Conservation (phyloP, 2,113 vertebrate species). For the Atlantisia rogersi region DNA sequence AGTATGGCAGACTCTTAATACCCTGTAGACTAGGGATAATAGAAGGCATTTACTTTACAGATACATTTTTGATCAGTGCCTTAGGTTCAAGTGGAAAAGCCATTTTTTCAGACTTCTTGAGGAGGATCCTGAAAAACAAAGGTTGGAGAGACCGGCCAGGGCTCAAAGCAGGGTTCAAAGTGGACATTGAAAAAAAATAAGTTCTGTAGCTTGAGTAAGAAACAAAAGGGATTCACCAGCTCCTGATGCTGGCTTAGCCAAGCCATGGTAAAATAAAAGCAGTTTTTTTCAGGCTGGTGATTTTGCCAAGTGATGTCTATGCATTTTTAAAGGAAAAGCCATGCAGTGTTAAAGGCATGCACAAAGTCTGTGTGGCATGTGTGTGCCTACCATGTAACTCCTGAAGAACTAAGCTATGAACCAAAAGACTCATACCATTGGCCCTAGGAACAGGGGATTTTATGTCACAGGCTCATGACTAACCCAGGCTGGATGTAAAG, state of each 20-base stretch:
- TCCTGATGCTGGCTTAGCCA: not conserved
- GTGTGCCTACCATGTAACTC: not conserved
- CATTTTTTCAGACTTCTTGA: not conserved
- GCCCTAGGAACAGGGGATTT: not conserved
- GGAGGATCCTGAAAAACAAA: not conserved
- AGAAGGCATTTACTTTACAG: not conserved
- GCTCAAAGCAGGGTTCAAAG: not conserved
- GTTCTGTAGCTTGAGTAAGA: not conserved
- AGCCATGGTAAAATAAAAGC: not conserved
- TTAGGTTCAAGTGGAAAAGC: not conserved
- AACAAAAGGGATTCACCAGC: not conserved
- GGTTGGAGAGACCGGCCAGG: not conserved
- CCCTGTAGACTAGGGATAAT: not conserved
- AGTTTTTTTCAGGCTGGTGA: not conserved
- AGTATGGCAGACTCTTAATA: not conserved
- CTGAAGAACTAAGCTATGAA: not conserved
- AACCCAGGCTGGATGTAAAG: not conserved
- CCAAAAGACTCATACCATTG: not conserved
- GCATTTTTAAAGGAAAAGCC: not conserved
- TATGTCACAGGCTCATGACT: not conserved
- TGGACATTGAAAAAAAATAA: not conserved
- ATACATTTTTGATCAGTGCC: not conserved
- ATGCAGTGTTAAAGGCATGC: not conserved
- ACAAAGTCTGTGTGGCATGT: not conserved
- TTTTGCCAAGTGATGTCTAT: not conserved